Evolutionary conservation across 1,140 invertebrate genomes (phyloP), one percentile per base, ranked within the genome.

Genomic region (Triops cancriformis): DNA sequence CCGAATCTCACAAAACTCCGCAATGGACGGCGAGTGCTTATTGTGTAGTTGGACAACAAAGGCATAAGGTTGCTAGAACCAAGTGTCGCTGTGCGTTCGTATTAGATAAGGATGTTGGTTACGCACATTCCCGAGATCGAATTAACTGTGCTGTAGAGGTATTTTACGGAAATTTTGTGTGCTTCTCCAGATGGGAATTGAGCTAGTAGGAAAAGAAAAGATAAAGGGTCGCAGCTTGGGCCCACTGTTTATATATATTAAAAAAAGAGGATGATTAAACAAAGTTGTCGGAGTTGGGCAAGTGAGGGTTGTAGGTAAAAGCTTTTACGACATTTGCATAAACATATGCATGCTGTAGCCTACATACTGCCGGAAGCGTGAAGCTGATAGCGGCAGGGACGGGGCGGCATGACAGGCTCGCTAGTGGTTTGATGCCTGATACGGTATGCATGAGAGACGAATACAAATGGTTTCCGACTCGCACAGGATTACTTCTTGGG

Each of bases 381-480:
- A 64, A 64, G 23, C 51, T 64, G 51, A 64, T 23, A 64, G 51
- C 51, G 51, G 51, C 51, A 64, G 14, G 2, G 31, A 18, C 51
- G 18, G 51, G 23, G 51, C 51, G 51, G 51, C 51, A 64, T 64
- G 51, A 23, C 51, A 64, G 51, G 51, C 51, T 23, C 51, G 18
- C 51, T 12, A 64, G 51, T 64, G n/a, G 51, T 64, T 64, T 64
- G 51, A 64, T 64, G 51, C 51, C 51, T 64, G 51, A 64, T 64
- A n/a, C 51, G 51, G 51, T 64, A 64, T 64, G 51, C 51, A 64
- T 64, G 51, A 37, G 45, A 64, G 51, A 23, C 23, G 51, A 18
- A 64, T 64, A 23, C 51, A 64, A 64, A 64, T 64, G 51, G 7
- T 64, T 64, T 64, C 51, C 51, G 5, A 37, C 31, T 37, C 31